Evolutionary conservation across 2,113 vertebrate species (phyloP).

Genomic region (Muntiacus reevesi): DNA sequence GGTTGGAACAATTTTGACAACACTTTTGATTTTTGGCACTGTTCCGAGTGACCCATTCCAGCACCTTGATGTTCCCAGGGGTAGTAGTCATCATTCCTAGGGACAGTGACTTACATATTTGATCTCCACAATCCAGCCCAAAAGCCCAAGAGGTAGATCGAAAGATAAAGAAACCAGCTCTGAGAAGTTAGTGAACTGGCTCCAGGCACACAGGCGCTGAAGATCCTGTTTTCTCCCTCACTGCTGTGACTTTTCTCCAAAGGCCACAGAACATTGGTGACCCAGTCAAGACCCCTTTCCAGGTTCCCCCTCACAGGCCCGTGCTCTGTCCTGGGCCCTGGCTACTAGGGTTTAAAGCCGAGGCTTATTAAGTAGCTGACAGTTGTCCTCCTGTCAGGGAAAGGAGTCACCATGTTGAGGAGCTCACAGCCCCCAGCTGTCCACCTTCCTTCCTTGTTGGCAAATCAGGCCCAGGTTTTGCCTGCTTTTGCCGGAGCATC

Average conservation of each 20-base stretch:
- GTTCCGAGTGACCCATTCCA: background rate
- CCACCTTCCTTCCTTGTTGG: background rate
- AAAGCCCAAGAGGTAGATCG: background rate
- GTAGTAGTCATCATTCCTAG: background rate
- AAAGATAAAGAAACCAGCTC: background rate
- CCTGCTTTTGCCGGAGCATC: background rate
- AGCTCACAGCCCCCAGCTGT: rapidly evolving
- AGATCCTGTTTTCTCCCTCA: background rate
- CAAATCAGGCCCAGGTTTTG: background rate
- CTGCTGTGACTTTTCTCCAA: background rate
- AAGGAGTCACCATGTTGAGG: background rate
- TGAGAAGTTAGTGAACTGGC: too few species aligned
- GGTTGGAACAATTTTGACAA: background rate
- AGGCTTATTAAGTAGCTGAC: background rate
- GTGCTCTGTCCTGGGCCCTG: background rate
- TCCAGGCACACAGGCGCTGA: rapidly evolving
- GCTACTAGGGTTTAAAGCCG: background rate
- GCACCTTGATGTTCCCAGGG: background rate
- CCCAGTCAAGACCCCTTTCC: background rate
- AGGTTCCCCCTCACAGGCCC: background rate
- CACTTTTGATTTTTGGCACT: background rate
- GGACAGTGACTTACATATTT: rapidly evolving
- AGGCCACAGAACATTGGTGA: background rate
- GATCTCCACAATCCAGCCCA: background rate
- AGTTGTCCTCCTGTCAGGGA: rapidly evolving